A percentile compares a stretch with the other conserved stretches of the same genome.
These are phyloP conservation scores for Tachysurus vachellii DNA, from an alignment of 2,113 vertebrate genomes.

Conservation along the genomic window DNA sequence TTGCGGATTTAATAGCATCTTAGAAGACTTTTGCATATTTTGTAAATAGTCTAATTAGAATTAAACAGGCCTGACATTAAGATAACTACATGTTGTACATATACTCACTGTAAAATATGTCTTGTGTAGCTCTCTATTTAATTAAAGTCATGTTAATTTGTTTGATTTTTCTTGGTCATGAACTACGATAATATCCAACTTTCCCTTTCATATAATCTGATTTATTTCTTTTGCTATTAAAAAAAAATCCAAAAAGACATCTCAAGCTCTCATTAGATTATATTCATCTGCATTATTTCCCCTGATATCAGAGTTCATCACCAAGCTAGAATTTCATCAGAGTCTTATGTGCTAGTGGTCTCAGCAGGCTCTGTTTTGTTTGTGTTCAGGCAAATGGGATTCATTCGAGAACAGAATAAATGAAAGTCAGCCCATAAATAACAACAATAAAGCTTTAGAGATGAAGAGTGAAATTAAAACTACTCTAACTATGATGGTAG, in stretches of 20 bases:
- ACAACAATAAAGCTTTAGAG: constrained; percentile 19
- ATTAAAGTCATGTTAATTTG: not conserved
- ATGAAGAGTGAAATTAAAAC: constrained; percentile 33
- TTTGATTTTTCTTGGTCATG: constrained; percentile 4
- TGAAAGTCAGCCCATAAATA: constrained; percentile 31
- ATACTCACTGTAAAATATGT: not conserved
- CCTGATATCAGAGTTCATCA: constrained; percentile 49
- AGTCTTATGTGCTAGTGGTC: constrained; percentile 20
- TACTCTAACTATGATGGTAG: not conserved
- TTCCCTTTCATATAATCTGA: not conserved
- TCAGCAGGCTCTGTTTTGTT: constrained; percentile 34
- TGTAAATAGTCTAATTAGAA: not conserved
- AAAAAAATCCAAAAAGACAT: constrained; percentile 42
- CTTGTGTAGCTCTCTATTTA: not conserved
- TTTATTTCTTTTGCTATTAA: constrained; percentile 42
- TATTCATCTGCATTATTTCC: constrained; percentile 44
- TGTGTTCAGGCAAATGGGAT: constrained; percentile 35
- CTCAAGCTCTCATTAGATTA: constrained; percentile 41
- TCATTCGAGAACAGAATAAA: constrained; percentile 29
- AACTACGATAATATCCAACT: not conserved
- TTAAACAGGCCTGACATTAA: not conserved
- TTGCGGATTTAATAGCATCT: not conserved
- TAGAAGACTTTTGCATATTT: not conserved
- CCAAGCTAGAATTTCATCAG: constrained; percentile 39
- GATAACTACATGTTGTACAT: not conserved